Evolutionary conservation across 2,888 invertebrate genomes (phyloP), one percentile per base, ranked within the genome.

Genomic region (Rhamphomyia laevipes): DNA sequence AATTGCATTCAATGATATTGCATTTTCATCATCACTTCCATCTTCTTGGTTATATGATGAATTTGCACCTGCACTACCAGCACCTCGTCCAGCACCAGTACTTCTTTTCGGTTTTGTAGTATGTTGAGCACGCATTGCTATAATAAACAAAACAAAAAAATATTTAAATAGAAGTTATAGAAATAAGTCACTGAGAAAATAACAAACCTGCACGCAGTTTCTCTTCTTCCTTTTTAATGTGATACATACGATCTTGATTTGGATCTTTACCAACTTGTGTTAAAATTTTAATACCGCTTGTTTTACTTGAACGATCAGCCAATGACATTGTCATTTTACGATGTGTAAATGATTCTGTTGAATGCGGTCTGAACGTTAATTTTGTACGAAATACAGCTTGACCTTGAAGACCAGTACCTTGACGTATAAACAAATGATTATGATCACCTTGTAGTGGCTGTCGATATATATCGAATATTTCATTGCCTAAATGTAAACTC

Each of bases 311-410:
- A 47, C 95, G 78, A 71, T 99, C 97, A 0, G 97, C 97, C 57
- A 97, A 75, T 0, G 95, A 96, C 71, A 97, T 78, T 0, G 97
- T 99, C 88, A 99, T 96, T 78, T 99, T 99, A 57, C 95, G 81
- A 70, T 99, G 97, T 0, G 99, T 99, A 72, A 96, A 94, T 18
- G 96, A 96, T 66, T 99, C 97, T 0, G 97, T 99, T 1, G 97
- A 97, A 67, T 96, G 95, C 0, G 99, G 99, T 41, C 97, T 78
- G 83, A 99, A 99, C 2, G 93, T 91, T 0, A 99, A 74, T 70
- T 97, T 97, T 0, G 94, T 95, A 38, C 91, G 80, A 74, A 99
- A 97, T 30, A 99, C 92, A 0, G 95, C 91, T 68, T 97, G 97
- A 0, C 96, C 97, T 63, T 96, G 95, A 2, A 97, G 77, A 76